phyloP scores from a whole-genome alignment of 2,113 vertebrate species.

The Pachyramphus minor region DNA sequence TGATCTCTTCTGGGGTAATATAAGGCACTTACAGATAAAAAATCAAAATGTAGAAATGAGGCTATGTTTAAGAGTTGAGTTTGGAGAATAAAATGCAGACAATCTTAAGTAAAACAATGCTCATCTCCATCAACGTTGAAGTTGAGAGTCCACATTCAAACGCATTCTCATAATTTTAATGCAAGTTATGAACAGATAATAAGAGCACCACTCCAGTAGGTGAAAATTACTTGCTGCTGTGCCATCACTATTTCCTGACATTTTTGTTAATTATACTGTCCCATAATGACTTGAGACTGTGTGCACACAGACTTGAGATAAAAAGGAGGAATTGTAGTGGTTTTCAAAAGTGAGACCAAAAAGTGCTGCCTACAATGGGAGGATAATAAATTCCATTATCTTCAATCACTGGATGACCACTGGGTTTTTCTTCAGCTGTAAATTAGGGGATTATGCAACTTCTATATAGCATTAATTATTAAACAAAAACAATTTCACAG shows the following conservation, averaged over 20 bases:
- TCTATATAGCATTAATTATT: background rate
- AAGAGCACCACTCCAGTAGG: background rate
- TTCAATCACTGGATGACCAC: background rate
- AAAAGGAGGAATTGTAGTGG: background rate
- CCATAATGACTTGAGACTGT: background rate
- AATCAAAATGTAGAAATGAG: background rate
- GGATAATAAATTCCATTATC: background rate
- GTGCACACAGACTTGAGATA: background rate
- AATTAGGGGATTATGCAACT: background rate
- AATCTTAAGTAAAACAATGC: background rate
- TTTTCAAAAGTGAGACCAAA: background rate
- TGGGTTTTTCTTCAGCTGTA: background rate
- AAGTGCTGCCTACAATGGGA: background rate
- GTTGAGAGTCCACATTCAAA: background rate
- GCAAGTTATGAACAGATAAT: background rate
- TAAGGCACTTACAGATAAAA: background rate
- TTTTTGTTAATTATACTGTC: slow-evolving; percentile 37
- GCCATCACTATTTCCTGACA: background rate
- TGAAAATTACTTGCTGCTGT: slow-evolving; percentile 36
- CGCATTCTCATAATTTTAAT: background rate
- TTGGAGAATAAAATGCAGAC: background rate
- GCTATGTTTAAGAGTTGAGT: background rate
- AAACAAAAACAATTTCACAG: background rate
- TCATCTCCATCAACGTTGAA: background rate
- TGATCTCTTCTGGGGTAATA: background rate